Base-by-base conservation (phyloP, 2,113 vertebrate species). In the Cisticola juncidis region DNA sequence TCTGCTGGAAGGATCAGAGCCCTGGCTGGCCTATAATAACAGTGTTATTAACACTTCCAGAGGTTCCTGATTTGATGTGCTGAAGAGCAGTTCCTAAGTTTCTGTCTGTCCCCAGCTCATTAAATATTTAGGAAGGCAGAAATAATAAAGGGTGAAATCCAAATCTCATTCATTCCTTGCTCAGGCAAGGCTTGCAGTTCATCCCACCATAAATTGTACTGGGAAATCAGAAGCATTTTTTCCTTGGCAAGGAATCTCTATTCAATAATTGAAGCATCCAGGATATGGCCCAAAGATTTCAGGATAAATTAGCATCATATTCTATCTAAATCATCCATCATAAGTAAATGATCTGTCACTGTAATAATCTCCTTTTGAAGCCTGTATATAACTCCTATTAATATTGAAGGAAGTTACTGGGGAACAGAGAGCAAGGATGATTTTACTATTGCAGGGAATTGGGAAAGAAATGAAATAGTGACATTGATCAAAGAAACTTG, bases 261-360 rank as follows among this genome's bases (percentile, higher is more conserved):
- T 72, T 96, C 83, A 94, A 81, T 95, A 94, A 97, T 87, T 94
- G 81, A 95, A 94, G 77, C 44, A 84, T 53, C 33, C 81, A 89
- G 84, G 83, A 92, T 74, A 72, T 22, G 61, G 48, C 36, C 45
- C 70, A 79, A 61, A 79, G 77, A 79, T 92, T 92, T 91, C 42
- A 83, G 68, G 80, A 88, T 62, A 78, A 89, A 95, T 95, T 92
- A 92, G 57, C 53, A 79, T 91, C 36, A 24, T 68, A 68, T 72
- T 87, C 80, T 81, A 1, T 81, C 56, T 87, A 87, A 95, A 89
- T 74, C 53, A 91, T 94, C 64, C 29, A 72, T 94, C 86, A 61
- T 22, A 25, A 91, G 69, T 84, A 86, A 96, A 92, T 95, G 74
- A 87, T 81, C 81, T 94, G 69, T 71, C 73, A 51, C 77, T 69